These are phyloP conservation scores for Drosophila acutilabella DNA, from an alignment of 2,888 invertebrate species.

Conservation along the genomic window DNA sequence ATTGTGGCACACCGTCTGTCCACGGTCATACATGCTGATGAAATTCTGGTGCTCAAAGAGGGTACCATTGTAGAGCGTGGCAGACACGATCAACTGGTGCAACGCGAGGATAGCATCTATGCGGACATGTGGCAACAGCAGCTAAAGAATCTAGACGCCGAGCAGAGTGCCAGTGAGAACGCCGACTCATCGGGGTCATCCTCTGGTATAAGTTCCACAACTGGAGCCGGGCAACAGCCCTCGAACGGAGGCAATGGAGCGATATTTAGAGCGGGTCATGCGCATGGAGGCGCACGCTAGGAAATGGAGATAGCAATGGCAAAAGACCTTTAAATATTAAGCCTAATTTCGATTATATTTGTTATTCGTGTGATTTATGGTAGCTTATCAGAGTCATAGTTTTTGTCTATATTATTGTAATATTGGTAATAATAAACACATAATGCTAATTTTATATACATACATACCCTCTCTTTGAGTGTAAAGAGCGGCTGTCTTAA, in stretches of 20 bases:
- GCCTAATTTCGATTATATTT: constrained; percentile 37
- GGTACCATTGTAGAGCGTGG: constrained; percentile 97
- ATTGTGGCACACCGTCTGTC: constrained; percentile 98
- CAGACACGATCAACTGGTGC: constrained; percentile 89
- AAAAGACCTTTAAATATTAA: constrained; percentile 29
- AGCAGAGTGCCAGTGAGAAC: constrained; percentile 47
- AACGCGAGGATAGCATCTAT: constrained; percentile 90
- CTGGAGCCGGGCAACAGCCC: constrained; percentile 6
- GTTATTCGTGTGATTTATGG: constrained; percentile 62
- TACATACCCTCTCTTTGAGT: not conserved
- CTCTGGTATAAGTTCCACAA: constrained; percentile 5
- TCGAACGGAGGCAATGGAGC: constrained; percentile 26
- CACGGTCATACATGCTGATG: constrained; percentile 97
- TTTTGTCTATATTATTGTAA: constrained; percentile 50
- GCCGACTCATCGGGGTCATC: constrained; percentile 18
- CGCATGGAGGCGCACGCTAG: constrained; percentile 65
- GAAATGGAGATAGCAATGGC: constrained; percentile 1
- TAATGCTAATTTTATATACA: constrained; percentile 34
- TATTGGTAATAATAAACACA: constrained; percentile 48
- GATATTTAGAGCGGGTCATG: constrained; percentile 67
- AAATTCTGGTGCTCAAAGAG: constrained; percentile 96
- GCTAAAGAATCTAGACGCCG: constrained; percentile 85
- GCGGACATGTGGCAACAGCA: constrained; percentile 97
- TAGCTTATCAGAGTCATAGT: constrained; percentile 50
- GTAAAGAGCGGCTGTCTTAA: constrained; percentile 30